Base-by-base conservation (phyloP, 2,797 vertebrate species). In the Arrhamphus sclerolepis region DNA sequence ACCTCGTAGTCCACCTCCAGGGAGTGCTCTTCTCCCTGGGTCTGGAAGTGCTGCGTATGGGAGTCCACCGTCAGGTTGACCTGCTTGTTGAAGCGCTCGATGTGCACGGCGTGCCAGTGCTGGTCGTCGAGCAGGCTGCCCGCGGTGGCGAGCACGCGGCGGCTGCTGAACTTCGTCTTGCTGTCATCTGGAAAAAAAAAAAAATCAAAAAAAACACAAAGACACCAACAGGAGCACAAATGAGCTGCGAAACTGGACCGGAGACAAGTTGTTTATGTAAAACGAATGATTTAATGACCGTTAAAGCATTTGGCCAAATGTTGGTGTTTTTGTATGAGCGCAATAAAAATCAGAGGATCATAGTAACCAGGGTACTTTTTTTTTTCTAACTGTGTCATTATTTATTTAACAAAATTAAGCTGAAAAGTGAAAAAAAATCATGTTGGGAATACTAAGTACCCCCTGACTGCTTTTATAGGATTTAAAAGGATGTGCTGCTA, bases 1-100 rank as follows among this genome's bases (percentile, higher is more conserved):
- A 84, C 97, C 96, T 99, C 97, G 4, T 98, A 98, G 88, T 98
- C 97, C 19, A 99, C 96, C 75, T 99, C 96, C 86, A 99, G 84
- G 8, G 95, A 94, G 81, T 97, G 95, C 0, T 95, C 94, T 7
- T 96, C 95, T 0, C 97, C 97, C 76, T 92, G 94, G 2, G 94
- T 95, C 42, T 95, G 93, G 82, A 99, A 96, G 75, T 96, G 96
- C 62, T 95, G 95, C 0, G 93, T 95, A 81, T 97, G 88, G 57
- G 91, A 90, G 84, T 99, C 97, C 84, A 99, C 94, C 0, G 95
- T 97, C 86, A 99, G 95, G 90, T 99, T 99, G 52, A 98, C 96
- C 78, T 96, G 96, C 82, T 94, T 97, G 92, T 96, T 97, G 81
- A 95, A 97, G 21, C 97, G 93, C 72, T 99, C 97, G 0, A 99